Evolutionary conservation across 1,140 invertebrate species (phyloP).

Genomic region (Oryctes rhinoceros): DNA sequence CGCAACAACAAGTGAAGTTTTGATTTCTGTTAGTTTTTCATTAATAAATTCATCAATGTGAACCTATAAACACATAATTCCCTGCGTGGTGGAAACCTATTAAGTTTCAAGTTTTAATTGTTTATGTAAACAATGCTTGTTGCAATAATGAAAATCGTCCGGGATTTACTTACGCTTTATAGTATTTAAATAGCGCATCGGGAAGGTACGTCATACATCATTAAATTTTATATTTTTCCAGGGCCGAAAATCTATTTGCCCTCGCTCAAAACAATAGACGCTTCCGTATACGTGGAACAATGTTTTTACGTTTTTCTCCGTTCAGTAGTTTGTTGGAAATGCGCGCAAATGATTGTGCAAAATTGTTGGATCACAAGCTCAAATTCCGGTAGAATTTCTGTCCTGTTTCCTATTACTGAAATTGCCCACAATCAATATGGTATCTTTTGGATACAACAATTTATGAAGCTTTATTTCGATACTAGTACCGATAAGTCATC

Average conservation of each 20-base stretch:
- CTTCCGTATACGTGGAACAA: background rate
- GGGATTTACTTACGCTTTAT: background rate
- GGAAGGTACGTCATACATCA: background rate
- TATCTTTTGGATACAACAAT: background rate
- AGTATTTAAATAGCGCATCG: background rate
- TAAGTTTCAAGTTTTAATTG: background rate
- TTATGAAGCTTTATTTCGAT: background rate
- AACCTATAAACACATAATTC: background rate
- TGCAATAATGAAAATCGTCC: background rate
- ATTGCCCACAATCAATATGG: background rate
- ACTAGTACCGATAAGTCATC: too few relatives aligned
- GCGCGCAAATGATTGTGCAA: background rate
- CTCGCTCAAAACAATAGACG: constrained; percentile 17
- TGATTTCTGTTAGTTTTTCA: too few relatives aligned
- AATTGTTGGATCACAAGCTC: constrained; percentile 1
- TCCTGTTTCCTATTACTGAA: constrained; percentile 30
- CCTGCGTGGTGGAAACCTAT: background rate
- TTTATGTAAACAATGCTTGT: background rate
- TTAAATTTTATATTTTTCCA: constrained; percentile 31
- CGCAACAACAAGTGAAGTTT: too few relatives aligned
- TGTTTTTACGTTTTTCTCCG: background rate
- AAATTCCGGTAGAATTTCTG: background rate
- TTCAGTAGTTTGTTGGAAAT: background rate
- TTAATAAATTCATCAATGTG: background rate
- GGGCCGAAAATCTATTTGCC: background rate